A percentile compares a stretch with the other conserved stretches of the same genome.
Evolutionary conservation across 2,888 invertebrate species (phyloP).

Genomic region (Archips crataeganus): DNA sequence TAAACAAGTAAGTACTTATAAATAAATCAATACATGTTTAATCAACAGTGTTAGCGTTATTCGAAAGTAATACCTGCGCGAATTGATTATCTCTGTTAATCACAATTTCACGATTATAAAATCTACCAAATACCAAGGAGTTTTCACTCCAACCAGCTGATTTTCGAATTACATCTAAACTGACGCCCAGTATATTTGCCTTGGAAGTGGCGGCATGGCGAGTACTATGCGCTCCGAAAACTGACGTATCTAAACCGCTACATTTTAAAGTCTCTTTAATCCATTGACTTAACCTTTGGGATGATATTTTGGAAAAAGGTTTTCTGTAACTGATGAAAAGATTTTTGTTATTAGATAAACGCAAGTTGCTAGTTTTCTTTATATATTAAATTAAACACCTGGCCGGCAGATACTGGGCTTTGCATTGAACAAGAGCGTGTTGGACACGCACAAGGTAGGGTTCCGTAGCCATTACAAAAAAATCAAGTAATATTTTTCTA

Average conservation of each 20-base stretch:
- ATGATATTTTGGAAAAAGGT: neutral
- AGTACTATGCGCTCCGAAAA: conserved; percentile 38
- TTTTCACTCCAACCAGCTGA: conserved; percentile 46
- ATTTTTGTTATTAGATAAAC: neutral
- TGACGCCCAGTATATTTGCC: conserved; percentile 44
- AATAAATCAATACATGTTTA: neutral
- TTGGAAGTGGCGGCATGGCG: conserved; percentile 47
- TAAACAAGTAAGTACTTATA: no score
- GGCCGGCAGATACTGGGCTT: neutral
- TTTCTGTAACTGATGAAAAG: neutral
- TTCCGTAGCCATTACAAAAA: no score
- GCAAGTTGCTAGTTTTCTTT: neutral
- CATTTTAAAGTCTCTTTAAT: neutral
- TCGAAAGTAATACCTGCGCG: neutral
- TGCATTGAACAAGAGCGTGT: no score
- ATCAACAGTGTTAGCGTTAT: neutral
- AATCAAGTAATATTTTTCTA: no score
- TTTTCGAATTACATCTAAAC: conserved; percentile 45
- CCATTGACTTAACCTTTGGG: conserved; percentile 3
- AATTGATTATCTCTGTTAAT: neutral
- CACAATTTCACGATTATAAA: conserved; percentile 43
- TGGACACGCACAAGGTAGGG: no score
- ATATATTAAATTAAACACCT: neutral
- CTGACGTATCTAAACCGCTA: conserved; percentile 42
- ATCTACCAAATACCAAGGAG: conserved; percentile 45